Evolutionary conservation across 2,113 vertebrate species (phyloP), one percentile per base, ranked within the genome.

Genomic region (Cromileptes altivelis): DNA sequence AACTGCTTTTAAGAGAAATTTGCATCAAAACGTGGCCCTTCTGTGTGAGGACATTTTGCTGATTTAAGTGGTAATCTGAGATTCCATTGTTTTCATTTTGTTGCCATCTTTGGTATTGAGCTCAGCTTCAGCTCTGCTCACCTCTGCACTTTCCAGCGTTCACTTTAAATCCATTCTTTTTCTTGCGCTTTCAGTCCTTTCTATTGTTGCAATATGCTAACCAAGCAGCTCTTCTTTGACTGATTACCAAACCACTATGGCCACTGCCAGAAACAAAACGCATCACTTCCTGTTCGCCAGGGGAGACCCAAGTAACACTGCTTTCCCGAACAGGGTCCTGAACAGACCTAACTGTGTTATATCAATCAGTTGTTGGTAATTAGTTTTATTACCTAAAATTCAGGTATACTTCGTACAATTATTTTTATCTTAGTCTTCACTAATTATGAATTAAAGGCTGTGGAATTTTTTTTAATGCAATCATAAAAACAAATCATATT

Each of bases 81-180:
- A 73, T 69, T 55, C 18, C 19, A 40, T 62, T 76, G 81, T 65
- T 85, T 55, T 18, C 49, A 61, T 49, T 72, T 5, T 53, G 47
- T 56, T 68, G 33, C 58, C 63, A 49, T 80, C 53, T 55, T 61
- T 2, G 19, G 67, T 40, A 19, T 18, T 71, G 60, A 82, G 37
- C 52, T 33, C 56, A 13, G 25, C 49, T 37, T 71, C 47, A 76
- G 37, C 52, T 33, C 42, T 19, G 25, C 67, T 37, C 10, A 53
- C 45, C 58, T 40, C 9, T 45, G 4, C 12, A 18, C 33, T 68
- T 61, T 37, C 15, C 50, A 57, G 49, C 4, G 13, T 49, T 73
- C n/a, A 23, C 6, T 64, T 30, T 88, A 19, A 56, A 64, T 57
- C 52, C 8, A 8, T 49, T n/a, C 42, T 45, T 25, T 55, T 27